Percentiles rank a stretch among this genome's conserved stretches.
Evolutionary conservation across 2,113 vertebrate species (phyloP).

Genomic region (Nettapus auritus): DNA sequence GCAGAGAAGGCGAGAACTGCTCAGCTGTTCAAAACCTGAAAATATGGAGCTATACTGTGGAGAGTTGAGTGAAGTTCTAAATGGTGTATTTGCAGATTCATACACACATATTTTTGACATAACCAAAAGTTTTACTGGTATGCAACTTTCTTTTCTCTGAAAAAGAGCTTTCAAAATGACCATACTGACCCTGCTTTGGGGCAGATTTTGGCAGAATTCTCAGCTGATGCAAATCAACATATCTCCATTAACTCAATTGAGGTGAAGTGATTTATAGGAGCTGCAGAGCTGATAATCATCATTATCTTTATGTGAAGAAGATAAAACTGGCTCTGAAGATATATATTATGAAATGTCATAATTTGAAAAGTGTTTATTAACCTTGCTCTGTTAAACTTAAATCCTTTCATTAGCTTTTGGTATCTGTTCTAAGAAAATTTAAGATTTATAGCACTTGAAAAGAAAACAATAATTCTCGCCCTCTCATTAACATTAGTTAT

Average conservation of each 20-base stretch:
- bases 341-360: not conserved
- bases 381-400: not conserved
- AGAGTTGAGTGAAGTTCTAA: not conserved
- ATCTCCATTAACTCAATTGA: not conserved
- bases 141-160: not conserved
- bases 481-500: not conserved
- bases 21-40: not conserved
- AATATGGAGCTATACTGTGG: not conserved
- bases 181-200: not conserved
- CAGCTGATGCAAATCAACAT: not conserved
- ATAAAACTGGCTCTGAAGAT: constrained; percentile 7
- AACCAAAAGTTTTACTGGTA: not conserved
- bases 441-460: not conserved
- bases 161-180: not conserved
- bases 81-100: not conserved
- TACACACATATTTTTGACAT: not conserved
- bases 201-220: not conserved
- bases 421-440: not conserved
- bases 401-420: not conserved
- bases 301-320: constrained; percentile 4
- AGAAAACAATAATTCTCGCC: not conserved
- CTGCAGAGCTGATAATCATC: not conserved
- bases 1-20: not conserved
- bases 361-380: constrained; percentile 40
- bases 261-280: constrained; percentile 1